Evolutionary conservation across 2,113 vertebrate genomes (phyloP), one percentile per base, ranked within the genome.

Genomic region (Gymnocephalus cernua): DNA sequence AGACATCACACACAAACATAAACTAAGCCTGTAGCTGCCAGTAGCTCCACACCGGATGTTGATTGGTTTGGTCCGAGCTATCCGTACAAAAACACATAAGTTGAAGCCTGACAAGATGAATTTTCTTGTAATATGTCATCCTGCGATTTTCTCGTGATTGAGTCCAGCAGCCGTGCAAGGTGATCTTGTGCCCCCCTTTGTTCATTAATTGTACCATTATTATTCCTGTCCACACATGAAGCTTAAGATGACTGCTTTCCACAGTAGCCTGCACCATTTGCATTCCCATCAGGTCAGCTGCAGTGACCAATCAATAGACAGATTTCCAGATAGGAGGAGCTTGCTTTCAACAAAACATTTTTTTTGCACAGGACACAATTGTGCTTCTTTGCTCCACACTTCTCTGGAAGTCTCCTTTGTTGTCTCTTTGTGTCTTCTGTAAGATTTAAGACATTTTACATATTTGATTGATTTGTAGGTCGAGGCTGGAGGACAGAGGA

Each of bases 391-490:
- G 3, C 25, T 47, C 21, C 53, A n/a, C 23, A 65, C 9, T 41
- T 61, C 18, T 56, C 18, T 63, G 50, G 19, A 56, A 41, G 23
- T 4, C 3, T 27, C 14, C 12, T 58, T 18, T 53, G 21, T 62
- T 12, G 9, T 61, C 5, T 47, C 7, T 54, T 3, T 4, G n/a
- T 61, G 21, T 80, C n/a, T 70, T 50, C n/a, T 32, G 29, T 9
- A 11, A 23, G 51, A 65, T 2, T 48, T 48, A 48, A 48, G 47
- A 15, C 21, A n/a, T 57, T 48, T 72, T 2, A 63, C 35, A 38
- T 8, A 68, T 79, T 18, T 56, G 35, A 68, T 48, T 1, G 16
- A 66, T 70, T 54, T 79, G 4, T 13, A 44, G 25, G n/a, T 68
- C 18, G 12, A 44, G 38, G 78, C 23, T 38, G 44, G 35, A 63